phyloP scores from a whole-genome alignment of 2,888 invertebrate species.

The Cephus spinipes region DNA sequence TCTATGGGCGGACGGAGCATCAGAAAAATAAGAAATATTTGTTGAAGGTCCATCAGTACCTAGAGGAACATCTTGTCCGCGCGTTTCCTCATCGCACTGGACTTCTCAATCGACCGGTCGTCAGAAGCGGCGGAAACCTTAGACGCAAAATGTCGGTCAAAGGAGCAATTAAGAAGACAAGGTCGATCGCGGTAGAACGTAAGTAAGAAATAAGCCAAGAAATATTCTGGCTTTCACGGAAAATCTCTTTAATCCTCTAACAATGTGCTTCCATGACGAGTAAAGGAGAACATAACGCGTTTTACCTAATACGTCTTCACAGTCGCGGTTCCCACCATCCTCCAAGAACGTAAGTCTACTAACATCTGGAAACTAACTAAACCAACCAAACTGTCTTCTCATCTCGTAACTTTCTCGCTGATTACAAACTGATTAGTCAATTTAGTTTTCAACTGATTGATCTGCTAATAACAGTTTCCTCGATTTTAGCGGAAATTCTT shows the following conservation, averaged over 20 bases:
- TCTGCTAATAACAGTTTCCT: no score
- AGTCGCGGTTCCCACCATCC: slow-evolving; percentile 48
- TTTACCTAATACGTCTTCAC: slow-evolving; percentile 40
- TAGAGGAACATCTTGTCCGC: slow-evolving; percentile 87
- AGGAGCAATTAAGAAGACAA: slow-evolving; percentile 93
- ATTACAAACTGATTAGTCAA: slow-evolving; percentile 7
- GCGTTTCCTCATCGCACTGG: slow-evolving; percentile 81
- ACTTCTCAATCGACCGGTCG: slow-evolving; percentile 72
- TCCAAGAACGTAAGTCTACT: slow-evolving; percentile 56
- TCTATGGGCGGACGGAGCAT: no score
- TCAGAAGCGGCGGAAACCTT: slow-evolving; percentile 67
- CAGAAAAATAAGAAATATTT: no score
- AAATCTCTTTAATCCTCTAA: slow-evolving; percentile 28
- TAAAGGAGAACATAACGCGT: slow-evolving; percentile 29
- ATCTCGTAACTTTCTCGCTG: slow-evolving; percentile 11
- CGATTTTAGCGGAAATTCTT: slow-evolving; percentile 76
- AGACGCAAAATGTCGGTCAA: slow-evolving; percentile 87
- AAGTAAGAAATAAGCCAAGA: slow-evolving; percentile 63
- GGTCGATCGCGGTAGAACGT: slow-evolving; percentile 93
- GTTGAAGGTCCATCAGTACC: slow-evolving; percentile 81
- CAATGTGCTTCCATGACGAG: slow-evolving; percentile 38
- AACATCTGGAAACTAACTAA: slow-evolving; percentile 22
- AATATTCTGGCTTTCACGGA: slow-evolving; percentile 7
- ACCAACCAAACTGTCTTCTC: background rate
- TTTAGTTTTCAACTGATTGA: no score